phyloP scores from a whole-genome alignment of 2,797 vertebrate species.

The Otus scops region DNA sequence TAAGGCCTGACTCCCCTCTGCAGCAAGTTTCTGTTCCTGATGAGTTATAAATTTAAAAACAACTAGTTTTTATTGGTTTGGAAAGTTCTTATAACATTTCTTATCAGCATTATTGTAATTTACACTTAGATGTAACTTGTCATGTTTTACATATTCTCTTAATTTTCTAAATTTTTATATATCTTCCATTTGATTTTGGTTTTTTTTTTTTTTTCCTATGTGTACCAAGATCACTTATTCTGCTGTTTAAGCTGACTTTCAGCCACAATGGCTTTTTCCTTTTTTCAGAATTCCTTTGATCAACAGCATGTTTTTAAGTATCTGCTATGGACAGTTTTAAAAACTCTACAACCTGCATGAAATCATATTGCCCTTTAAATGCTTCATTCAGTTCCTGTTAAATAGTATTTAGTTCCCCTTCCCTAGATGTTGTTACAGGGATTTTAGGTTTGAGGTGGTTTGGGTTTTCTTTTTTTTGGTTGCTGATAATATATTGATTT shows the following conservation, averaged over 20 bases:
- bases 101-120: background rate
- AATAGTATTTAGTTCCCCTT: background rate
- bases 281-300: background rate
- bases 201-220: background rate
- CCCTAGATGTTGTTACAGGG: background rate
- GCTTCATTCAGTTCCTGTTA: background rate
- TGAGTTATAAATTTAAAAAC: background rate
- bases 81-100: background rate
- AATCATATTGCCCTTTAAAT: background rate
- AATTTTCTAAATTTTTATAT: background rate
- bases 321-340: background rate
- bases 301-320: background rate
- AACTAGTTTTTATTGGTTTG: background rate
- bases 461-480: background rate
- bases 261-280: background rate
- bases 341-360: background rate
- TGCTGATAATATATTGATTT: background rate
- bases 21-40: background rate
- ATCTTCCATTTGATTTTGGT: background rate
- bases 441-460: background rate
- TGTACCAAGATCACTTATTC: background rate
- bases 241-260: background rate
- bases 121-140: background rate
- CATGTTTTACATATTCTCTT: background rate
- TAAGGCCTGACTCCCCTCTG: background rate